These are phyloP conservation scores for Heterotilapia buettikoferi DNA, from an alignment of 2,113 vertebrate genomes.

Conservation along the genomic window DNA sequence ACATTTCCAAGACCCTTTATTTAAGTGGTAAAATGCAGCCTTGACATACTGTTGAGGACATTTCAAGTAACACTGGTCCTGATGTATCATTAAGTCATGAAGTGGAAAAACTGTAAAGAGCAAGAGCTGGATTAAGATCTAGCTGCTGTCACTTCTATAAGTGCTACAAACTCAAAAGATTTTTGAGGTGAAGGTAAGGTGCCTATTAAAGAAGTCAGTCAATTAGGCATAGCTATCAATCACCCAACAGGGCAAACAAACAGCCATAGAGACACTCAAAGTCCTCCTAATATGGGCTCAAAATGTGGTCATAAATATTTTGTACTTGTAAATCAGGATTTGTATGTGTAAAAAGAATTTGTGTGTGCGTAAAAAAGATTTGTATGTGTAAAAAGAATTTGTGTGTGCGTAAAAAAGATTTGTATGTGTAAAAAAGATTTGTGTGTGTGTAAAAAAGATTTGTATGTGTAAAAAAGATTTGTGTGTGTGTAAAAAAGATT, in stretches of 20 bases:
- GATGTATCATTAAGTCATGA: not conserved
- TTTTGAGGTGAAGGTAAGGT: not conserved
- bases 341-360: too few relatives aligned
- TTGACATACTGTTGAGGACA: not conserved
- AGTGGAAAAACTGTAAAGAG: not conserved
- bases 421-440: too few relatives aligned
- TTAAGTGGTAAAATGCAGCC: not conserved
- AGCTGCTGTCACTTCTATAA: not conserved
- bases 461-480: too few relatives aligned
- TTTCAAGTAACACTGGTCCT: not conserved
- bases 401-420: too few relatives aligned
- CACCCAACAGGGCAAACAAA: not conserved
- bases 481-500: too few relatives aligned
- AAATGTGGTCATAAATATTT: too few relatives aligned
- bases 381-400: too few relatives aligned
- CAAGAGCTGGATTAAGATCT: not conserved
- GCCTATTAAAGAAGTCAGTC: not conserved
- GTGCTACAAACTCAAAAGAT: not conserved
- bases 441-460: too few relatives aligned
- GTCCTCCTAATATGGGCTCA: too few relatives aligned
- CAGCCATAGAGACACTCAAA: not conserved
- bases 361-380: too few relatives aligned
- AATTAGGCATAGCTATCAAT: not conserved
- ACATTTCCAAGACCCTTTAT: not conserved
- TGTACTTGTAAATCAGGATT: too few relatives aligned